Evolutionary conservation across 2,888 invertebrate genomes (phyloP), one percentile per base, ranked within the genome.

Genomic region (Ormyrus thymus): DNA sequence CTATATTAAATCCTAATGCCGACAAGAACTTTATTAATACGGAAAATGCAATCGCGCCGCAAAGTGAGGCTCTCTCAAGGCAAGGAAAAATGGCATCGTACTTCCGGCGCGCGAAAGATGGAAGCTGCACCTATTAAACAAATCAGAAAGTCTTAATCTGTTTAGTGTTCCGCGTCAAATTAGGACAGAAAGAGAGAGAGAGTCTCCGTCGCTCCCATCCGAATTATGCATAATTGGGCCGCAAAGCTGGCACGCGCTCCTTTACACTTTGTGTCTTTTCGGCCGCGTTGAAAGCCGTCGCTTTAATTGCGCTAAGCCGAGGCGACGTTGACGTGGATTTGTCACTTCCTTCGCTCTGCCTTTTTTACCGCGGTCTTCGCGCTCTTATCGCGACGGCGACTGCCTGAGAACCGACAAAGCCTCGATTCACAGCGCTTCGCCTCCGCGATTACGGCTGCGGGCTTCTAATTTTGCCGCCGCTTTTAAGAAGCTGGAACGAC

Each of bases 221-320:
- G 59, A 59, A 68, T 66, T n/a, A 74, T 66, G 65, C 13, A 66
- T 58, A 74, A 74, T 74, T 74, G 58, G 66, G 58, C 58, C 48
- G 65, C 65, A 29, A 65, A 56, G 50, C 13, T 59, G 48, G 29
- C 45, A 10, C 9, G 46, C 56, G 58, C 7, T 46, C 29, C 46
- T 11, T n/a, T 62, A n/a, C 46, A 46, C 46, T 62, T 62, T n/a
- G 45, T 62, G 46, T 65, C 10, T 51, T 51, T 51, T 50, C n/a
- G 1, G 7, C 5, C 53, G 5, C 43, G 29, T 53, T 55, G 9
- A 45, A 61, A 61, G 6, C 45, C 10, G 10, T 10, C 45, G 9
- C n/a, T 45, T 45, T 10, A 11, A 7, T 7, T 58, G 58, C 15
- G 15, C 58, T 58, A 58, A 58, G 15, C 9, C 9, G 58, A 15